These are phyloP conservation scores for Drosophila diplacantha DNA, from an alignment of 2,888 invertebrate species.

Conservation along the genomic window DNA sequence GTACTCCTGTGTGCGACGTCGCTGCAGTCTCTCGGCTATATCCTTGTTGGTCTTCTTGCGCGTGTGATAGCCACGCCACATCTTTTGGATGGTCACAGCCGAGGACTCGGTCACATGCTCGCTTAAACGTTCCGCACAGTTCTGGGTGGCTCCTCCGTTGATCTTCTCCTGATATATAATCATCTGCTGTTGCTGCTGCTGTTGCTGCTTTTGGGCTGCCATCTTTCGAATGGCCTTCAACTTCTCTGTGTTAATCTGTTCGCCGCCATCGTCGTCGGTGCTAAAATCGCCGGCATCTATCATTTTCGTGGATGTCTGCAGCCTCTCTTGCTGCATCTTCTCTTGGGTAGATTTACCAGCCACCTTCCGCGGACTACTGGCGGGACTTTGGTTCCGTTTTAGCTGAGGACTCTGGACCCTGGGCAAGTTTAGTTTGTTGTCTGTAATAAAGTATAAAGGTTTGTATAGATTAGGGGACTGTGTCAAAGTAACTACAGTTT, in stretches of 20 bases:
- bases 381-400: constrained; percentile 73
- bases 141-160: constrained; percentile 60
- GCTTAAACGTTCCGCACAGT: constrained; percentile 53
- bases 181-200: constrained; percentile 62
- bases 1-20: constrained; percentile 88
- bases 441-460: constrained; percentile 45
- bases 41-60: constrained; percentile 80
- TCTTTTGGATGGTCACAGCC: constrained; percentile 89
- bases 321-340: constrained; percentile 29
- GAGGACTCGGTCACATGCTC: constrained; percentile 79
- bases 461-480: background rate
- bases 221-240: constrained; percentile 83
- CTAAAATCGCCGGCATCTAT: constrained; percentile 77
- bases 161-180: constrained; percentile 76
- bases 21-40: constrained; percentile 84
- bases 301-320: constrained; percentile 60
- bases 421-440: constrained; percentile 76
- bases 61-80: constrained; percentile 91
- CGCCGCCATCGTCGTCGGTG: constrained; percentile 82
- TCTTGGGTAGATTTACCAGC: constrained; percentile 19
- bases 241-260: constrained; percentile 83
- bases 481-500: background rate
- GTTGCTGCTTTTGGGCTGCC: constrained; percentile 78
- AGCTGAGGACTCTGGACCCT: constrained; percentile 75
- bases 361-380: constrained; percentile 75